Percentiles rank a stretch among this genome's conserved stretches.
Conservation (phyloP, 64 coral and sea anemone species). For the Stylophora pistillata region DNA sequence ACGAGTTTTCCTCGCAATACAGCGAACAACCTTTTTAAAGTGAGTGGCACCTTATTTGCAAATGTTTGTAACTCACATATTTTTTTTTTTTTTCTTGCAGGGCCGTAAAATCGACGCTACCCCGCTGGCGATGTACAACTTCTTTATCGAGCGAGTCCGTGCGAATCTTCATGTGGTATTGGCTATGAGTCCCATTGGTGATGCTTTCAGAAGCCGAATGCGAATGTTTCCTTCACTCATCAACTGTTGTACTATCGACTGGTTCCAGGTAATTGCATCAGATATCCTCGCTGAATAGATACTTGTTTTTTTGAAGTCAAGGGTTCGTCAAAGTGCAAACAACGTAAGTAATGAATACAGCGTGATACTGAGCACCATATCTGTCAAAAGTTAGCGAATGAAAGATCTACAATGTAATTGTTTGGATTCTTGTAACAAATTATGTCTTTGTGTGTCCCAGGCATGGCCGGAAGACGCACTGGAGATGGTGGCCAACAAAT, state of each 20-base stretch:
- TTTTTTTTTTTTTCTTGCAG: constrained; percentile 41
- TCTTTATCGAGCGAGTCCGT: constrained; percentile 95
- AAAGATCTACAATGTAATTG: no score
- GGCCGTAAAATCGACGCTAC: constrained; percentile 98
- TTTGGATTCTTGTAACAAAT: not conserved
- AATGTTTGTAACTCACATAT: not conserved
- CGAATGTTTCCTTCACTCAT: constrained; percentile 99
- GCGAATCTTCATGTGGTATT: constrained; percentile 91
- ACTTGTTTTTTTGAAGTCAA: not conserved
- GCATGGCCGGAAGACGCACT: constrained; percentile 97
- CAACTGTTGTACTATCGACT: constrained; percentile 99
- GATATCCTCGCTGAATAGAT: not conserved
- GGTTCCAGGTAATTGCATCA: constrained; percentile 86
- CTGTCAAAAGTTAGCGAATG: no score
- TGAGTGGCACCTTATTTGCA: not conserved
- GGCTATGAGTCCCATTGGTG: constrained; percentile 98
- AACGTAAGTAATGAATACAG: no score
- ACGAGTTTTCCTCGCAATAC: not conserved
- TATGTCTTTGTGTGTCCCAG: constrained; percentile 3
- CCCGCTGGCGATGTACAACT: constrained; percentile 98
- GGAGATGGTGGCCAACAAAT: constrained; percentile 99
- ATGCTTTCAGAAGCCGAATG: constrained; percentile 94
- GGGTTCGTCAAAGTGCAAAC: not conserved
- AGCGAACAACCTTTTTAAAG: not conserved
- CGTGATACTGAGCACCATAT: no score